A percentile compares a stretch with the other conserved stretches of the same genome.
Evolutionary conservation across 2,797 vertebrate genomes (phyloP).

Genomic region (Lagodon rhomboides): DNA sequence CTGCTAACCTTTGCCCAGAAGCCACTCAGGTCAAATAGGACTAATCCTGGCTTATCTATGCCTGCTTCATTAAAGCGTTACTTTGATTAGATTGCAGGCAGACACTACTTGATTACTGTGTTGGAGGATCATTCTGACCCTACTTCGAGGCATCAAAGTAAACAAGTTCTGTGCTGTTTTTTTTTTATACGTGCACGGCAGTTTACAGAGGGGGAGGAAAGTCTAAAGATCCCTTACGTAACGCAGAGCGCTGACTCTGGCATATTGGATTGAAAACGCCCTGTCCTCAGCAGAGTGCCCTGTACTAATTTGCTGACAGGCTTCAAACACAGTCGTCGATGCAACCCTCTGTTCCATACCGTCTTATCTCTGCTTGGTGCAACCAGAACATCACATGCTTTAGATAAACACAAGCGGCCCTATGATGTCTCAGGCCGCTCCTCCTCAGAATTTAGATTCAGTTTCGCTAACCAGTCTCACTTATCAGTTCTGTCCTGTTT

Average conservation of each 20-base stretch:
- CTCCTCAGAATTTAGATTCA: background rate
- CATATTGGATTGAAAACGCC: slow-evolving; percentile 3
- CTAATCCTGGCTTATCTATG: slow-evolving; percentile 34
- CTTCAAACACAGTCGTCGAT: slow-evolving; percentile 22
- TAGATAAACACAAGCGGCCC: slow-evolving; percentile 31
- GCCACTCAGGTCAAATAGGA: slow-evolving; percentile 18
- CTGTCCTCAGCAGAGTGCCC: slow-evolving; percentile 19
- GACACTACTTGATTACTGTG: background rate
- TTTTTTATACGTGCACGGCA: background rate
- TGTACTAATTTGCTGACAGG: slow-evolving; percentile 45
- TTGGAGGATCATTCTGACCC: background rate
- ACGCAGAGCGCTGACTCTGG: slow-evolving; percentile 46
- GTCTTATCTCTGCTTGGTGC: slow-evolving; percentile 37
- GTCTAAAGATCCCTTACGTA: slow-evolving; percentile 61
- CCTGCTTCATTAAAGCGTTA: slow-evolving; percentile 30
- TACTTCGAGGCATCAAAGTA: slow-evolving; percentile 25
- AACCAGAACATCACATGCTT: slow-evolving; percentile 10
- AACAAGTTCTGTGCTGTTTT: background rate
- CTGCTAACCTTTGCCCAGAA: slow-evolving; percentile 58
- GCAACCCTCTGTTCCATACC: background rate
- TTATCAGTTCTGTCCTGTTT: background rate
- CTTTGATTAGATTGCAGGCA: slow-evolving; percentile 55
- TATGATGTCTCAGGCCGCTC: background rate
- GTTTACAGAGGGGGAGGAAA: slow-evolving; percentile 1
- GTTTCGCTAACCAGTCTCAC: background rate